Base-by-base conservation (phyloP, 1,140 invertebrate species). In the Ceratina calcarata region DNA sequence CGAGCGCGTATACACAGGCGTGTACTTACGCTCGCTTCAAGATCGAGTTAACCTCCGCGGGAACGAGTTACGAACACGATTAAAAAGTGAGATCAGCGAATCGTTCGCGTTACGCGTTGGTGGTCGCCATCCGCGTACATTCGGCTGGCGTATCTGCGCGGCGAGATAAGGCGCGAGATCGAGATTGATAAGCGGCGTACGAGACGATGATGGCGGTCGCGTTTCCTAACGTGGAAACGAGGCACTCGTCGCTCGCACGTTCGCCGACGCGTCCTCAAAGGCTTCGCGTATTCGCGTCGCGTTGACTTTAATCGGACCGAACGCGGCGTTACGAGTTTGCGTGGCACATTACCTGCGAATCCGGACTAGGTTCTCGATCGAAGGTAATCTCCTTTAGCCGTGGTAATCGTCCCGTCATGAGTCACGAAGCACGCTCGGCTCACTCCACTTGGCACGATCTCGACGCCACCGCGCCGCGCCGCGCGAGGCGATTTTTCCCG, bases 251-350 rank as follows among this genome's bases (percentile, higher is more conserved):
- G 66, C 81, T 66, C 57, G 51, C 70, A 66, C 49, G 20, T 37
- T 55, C 8, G 16, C 53, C 20, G 51, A n/a, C 45, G 57, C 13
- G 58, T 24, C 32, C 61, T 66, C 13, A 61, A 18, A 20, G 78
- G 75, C 58, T 70, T 76, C 61, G 32, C 57, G 18, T 45, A 45
- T 45, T 45, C 37, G 75, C 58, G 60, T 76, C 61, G 32, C 57
- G 16, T 51, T n/a, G 53, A 75, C 74, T 84, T 72, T 85, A 81
- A 85, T 85, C 78, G 82, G 72, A 77, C 84, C 53, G 64, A 49
- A 51, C 37, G 37, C 12, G 37, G 45, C 12, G 68, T 61, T 84
- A 77, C 80, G 68, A 81, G 49, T 58, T 61, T 81, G 62, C 20
- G 57, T 27, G 53, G 78, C 32, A 61, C 55, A 20, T 81, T 85